Base-by-base conservation (phyloP, 2,113 vertebrate genomes). In the Bufo bufo region DNA sequence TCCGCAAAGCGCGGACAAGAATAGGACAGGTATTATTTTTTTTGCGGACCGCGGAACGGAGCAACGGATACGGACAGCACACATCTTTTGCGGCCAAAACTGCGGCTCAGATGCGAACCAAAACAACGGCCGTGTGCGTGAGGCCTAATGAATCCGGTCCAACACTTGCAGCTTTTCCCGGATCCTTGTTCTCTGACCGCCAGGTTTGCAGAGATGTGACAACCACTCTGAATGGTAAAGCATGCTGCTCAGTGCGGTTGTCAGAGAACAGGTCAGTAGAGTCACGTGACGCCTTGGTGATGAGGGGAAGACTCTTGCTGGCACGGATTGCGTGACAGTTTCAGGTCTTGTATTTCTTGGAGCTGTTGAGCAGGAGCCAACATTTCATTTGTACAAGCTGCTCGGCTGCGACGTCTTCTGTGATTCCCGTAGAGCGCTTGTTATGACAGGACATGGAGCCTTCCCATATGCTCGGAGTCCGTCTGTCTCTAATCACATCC, bases 331-430 rank as follows among this genome's bases (percentile, higher is more conserved):
- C 69, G 79, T 83, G 79, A 86, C 65, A n/a, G 54, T n/a, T 19
- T 58, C 52, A 47, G 9, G 3, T 77, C 13, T 61, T 45, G 5
- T 87, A 9, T 65, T 11, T 23, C 52, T 17, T 77, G 65, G 71
- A 56, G 77, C n/a, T 54, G 50, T 82, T 87, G 79, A 88, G 65
- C 69, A 49, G 45, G 33, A 75, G 69, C 86, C 86, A 88, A 75
- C 5, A 63, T 59, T 49, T 58, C 61, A 66, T 82, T 74, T 74
- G 75, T 23, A 87, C 54, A 71, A 33, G 50, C 19, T 75, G 86
- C 56, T 6, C 66, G 3, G 82, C 66, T 56, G 61, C 6, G 7
- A 69, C 33, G 47, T 52, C 82, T 20, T 54, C 12, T 23, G 6
- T 71, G 63, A 71, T 71, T 6, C 61, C 7, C 17, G 17, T 20